Evolutionary conservation across 2,888 invertebrate species (phyloP).

Genomic region (Merodon equestris): DNA sequence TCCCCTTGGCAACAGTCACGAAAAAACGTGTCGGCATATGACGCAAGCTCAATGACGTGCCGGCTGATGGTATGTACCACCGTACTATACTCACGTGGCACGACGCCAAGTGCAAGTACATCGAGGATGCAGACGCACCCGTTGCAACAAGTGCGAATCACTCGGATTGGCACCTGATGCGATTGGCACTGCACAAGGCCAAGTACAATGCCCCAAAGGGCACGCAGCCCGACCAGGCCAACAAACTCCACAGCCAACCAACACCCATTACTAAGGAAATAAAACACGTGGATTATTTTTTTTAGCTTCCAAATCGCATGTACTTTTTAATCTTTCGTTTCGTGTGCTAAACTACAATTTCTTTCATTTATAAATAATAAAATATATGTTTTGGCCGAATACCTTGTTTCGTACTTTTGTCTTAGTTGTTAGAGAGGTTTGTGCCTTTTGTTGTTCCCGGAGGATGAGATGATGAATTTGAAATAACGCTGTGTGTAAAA

Average conservation of each 20-base stretch:
- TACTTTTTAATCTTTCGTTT: conserved; percentile 49
- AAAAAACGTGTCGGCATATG: neutral
- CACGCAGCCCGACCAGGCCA: too few species aligned
- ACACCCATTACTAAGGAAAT: neutral
- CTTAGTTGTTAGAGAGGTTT: conserved; percentile 7
- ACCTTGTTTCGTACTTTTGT: conserved; percentile 24
- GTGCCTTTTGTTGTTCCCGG: conserved; percentile 54
- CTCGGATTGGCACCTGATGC: too few species aligned
- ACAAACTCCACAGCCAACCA: neutral
- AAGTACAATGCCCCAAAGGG: neutral
- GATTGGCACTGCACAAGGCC: neutral
- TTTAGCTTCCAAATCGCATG: conserved; percentile 67
- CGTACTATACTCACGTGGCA: conserved; percentile 23
- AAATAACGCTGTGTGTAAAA: conserved; percentile 57
- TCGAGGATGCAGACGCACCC: conserved; percentile 1
- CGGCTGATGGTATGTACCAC: neutral
- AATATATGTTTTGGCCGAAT: conserved; percentile 47
- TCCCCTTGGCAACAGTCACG: conserved; percentile 5
- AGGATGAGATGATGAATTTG: conserved; percentile 49
- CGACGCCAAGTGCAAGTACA: conserved; percentile 7
- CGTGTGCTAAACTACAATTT: conserved; percentile 53
- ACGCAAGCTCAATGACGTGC: conserved; percentile 2
- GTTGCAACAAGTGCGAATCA: neutral
- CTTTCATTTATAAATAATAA: conserved; percentile 53
- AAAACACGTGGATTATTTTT: conserved; percentile 3